Percentiles rank a stretch among this genome's conserved stretches.
phyloP scores from a whole-genome alignment of 1,140 invertebrate species.

The Heliconius hewitsoni region DNA sequence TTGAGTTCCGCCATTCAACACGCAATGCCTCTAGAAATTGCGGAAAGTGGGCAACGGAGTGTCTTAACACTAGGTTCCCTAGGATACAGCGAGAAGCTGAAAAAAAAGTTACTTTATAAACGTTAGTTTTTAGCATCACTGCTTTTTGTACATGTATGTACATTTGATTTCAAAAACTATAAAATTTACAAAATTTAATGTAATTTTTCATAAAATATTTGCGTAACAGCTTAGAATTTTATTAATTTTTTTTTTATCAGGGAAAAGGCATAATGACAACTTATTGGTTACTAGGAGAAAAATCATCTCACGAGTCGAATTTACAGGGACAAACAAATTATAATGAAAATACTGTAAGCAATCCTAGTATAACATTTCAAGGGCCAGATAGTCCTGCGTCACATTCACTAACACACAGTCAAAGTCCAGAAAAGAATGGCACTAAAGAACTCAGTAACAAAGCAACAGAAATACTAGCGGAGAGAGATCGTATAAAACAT shows the following conservation, averaged over 20 bases:
- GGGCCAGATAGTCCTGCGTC: slow-evolving; percentile 74
- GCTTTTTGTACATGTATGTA: too few species aligned
- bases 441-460: slow-evolving; percentile 52
- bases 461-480: slow-evolving; percentile 58
- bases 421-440: slow-evolving; percentile 66
- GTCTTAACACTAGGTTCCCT: too few species aligned
- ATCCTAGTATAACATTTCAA: slow-evolving; percentile 76
- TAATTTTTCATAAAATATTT: too few species aligned
- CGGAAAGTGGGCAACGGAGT: too few species aligned
- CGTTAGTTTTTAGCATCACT: too few species aligned
- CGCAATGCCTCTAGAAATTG: too few species aligned
- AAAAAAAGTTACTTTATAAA: too few species aligned
- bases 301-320: slow-evolving; percentile 41
- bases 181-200: too few species aligned
- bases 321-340: slow-evolving; percentile 41
- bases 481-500: slow-evolving; percentile 74
- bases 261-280: slow-evolving; percentile 94
- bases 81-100: too few species aligned
- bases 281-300: slow-evolving; percentile 93
- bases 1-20: too few species aligned
- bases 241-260: slow-evolving; percentile 66
- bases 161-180: too few species aligned
- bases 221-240: too few species aligned
- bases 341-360: slow-evolving; percentile 49
- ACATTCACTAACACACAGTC: slow-evolving; percentile 68